Evolutionary conservation across 2,888 invertebrate species (phyloP), one percentile per base, ranked within the genome.

Genomic region (Arctia plantaginis): DNA sequence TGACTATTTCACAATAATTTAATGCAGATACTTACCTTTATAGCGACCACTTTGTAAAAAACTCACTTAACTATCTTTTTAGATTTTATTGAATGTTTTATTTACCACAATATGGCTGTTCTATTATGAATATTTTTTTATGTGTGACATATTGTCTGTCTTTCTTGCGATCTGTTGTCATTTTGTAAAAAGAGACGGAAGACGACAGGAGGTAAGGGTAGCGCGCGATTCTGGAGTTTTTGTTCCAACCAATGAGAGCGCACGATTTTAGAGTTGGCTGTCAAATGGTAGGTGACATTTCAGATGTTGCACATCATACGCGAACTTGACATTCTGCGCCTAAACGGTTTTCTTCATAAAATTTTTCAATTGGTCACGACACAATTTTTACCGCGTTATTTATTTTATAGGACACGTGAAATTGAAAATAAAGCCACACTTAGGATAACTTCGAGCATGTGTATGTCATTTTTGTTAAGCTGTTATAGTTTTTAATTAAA

Each of bases 91-190:
- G 27, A 69, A 30, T 23, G 7, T 66, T 70, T 44, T 23, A 73
- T 73, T 80, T 77, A 80, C 82, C 82, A 82, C 82, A 82, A 82
- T 84, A 82, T 84, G 82, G 84, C 84, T 20, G n/a, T 47, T 3
- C 33, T 27, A 66, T 41, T n/a, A 66, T 6, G 23, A 35, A 23
- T 41, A 27, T 27, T 27, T 27, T 27, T 27, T 1, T 35, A n/a
- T 2, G 2, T 18, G 35, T 8, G 35, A 66, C 35, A 23, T 66
- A n/a, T 41, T 12, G 10, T 13, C n/a, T 59, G 13, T 1, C 27
- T 27, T 23, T 55, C 12, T 1, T n/a, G n/a, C 13, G 3, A 51
- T 23, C 51, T 0, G 51, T 20, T 4, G 23, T 35, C 23, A 23
- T 51, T 51, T 51, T 51, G 51, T 51, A 23, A 51, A 6, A 51